Conservation (phyloP, 2,113 vertebrate genomes). For the Stigmatopora nigra region DNA sequence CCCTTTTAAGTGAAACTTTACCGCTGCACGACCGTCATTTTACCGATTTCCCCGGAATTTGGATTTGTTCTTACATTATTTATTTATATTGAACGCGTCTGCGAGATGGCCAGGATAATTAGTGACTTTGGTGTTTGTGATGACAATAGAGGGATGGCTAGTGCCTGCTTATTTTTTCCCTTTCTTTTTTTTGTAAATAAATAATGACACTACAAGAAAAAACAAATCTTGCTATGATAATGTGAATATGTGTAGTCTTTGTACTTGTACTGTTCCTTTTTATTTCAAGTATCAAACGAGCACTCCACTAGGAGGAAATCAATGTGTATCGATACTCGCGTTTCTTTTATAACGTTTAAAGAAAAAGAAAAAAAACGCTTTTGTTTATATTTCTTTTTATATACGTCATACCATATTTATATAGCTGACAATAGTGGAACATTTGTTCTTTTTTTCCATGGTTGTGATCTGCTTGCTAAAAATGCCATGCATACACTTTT, state of each 20-base stretch:
- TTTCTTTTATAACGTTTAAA: constrained; percentile 57
- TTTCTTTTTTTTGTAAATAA: constrained; percentile 58
- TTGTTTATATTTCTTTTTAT: constrained; percentile 60
- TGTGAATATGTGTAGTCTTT: constrained; percentile 71
- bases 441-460: constrained; percentile 62
- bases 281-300: background rate
- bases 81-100: constrained; percentile 65
- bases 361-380: constrained; percentile 32
- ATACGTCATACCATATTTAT: constrained; percentile 71
- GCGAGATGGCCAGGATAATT: constrained; percentile 33
- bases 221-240: constrained; percentile 68
- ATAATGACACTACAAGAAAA: constrained; percentile 60
- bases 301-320: constrained; percentile 7
- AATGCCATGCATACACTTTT: constrained; percentile 71
- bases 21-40: background rate
- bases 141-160: constrained; percentile 40
- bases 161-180: constrained; percentile 30
- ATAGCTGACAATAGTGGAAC: constrained; percentile 59
- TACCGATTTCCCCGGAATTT: background rate
- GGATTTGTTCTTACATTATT: constrained; percentile 58
- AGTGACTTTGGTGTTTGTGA: constrained; percentile 52
- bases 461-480: constrained; percentile 72
- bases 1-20: constrained; percentile 30
- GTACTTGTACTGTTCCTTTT: constrained; percentile 55
- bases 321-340: constrained; percentile 58